Evolutionary conservation across 2,797 vertebrate genomes (phyloP), one percentile per base, ranked within the genome.

Genomic region (Gadopsis marmoratus): DNA sequence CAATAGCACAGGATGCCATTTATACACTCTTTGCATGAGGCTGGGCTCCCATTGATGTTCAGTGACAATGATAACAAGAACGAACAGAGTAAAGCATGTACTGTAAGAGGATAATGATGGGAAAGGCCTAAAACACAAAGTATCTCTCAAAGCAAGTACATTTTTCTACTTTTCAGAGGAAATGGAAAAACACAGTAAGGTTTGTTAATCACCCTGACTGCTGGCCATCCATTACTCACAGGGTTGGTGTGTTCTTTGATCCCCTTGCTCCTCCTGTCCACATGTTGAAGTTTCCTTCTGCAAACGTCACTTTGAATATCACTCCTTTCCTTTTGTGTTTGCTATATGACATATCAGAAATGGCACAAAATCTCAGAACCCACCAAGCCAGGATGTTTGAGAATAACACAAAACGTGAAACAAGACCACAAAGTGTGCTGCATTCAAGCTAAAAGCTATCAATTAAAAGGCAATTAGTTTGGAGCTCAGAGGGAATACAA

Each of bases 391-490:
- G 9, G 1, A 9, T 29, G 35, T 55, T 62, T 70, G 41, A 55
- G 55, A 76, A 76, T 41, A 60, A 56, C 31, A 63, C 17, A 45
- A 26, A 19, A 45, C 21, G 26, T 21, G 35, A 53, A 65, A 31
- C n/a, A 74, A 74, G n/a, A 26, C 41, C 31, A 62, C 41, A 43
- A 76, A 74, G 77, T 29, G 65, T 74, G 67, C 45, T 17, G 48
- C 76, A 82, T 64, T 81, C 31, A 75, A 70, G 71, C 79, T 77
- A 48, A 82, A 70, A 81, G 53, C 26, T 45, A 82, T 84, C 76
- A 81, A 83, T 86, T 85, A 85, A 88, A 82, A 76, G 66, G 48
- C 68, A 82, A 85, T 86, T 83, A 75, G 69, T 61, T 78, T 60
- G 31, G 47, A 53, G 69, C 75, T 79, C 73, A 4, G 55, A 62